Conservation (phyloP, 2,113 vertebrate genomes). For the Pungitius pungitius region DNA sequence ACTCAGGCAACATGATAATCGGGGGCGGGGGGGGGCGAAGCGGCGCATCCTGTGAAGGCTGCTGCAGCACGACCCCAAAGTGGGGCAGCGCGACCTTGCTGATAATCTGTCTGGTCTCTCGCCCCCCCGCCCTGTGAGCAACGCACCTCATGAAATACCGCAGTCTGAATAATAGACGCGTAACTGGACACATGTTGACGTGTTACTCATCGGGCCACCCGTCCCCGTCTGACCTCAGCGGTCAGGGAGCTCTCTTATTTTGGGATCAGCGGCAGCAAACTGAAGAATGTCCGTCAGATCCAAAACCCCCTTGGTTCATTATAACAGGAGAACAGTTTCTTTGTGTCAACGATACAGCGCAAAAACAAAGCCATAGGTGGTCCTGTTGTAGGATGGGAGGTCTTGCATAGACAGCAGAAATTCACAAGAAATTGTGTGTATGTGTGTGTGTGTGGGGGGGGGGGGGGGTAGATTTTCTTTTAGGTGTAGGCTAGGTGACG, state of each 20-base stretch:
- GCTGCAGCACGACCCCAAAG: conserved; percentile 55
- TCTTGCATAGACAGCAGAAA: conserved; percentile 47
- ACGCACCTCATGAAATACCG: conserved; percentile 42
- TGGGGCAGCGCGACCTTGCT: conserved; percentile 74
- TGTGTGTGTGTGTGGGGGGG: conserved; percentile 21
- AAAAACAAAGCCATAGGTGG: conserved; percentile 58
- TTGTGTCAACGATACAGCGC: conserved; percentile 48
- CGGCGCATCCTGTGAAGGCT: conserved; percentile 20
- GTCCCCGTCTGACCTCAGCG: conserved; percentile 37
- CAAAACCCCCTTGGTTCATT: conserved; percentile 19
- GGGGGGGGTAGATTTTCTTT: not conserved
- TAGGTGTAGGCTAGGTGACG: conserved; percentile 31
- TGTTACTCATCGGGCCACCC: conserved; percentile 26
- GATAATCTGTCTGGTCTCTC: conserved; percentile 65
- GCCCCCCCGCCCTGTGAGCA: conserved; percentile 50
- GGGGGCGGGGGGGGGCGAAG: conserved; percentile 44
- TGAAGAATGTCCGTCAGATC: not conserved
- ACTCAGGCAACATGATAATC: conserved; percentile 51
- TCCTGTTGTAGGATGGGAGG: conserved; percentile 34
- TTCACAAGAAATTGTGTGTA: conserved; percentile 22
- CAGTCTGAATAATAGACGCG: conserved; percentile 55
- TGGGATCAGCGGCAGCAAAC: not conserved
- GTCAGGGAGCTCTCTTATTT: not conserved
- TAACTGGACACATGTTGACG: conserved; percentile 56
- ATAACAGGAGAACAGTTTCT: conserved; percentile 22